Evolutionary conservation across 2,888 invertebrate genomes (phyloP).

Genomic region (Luperina nickerlii): DNA sequence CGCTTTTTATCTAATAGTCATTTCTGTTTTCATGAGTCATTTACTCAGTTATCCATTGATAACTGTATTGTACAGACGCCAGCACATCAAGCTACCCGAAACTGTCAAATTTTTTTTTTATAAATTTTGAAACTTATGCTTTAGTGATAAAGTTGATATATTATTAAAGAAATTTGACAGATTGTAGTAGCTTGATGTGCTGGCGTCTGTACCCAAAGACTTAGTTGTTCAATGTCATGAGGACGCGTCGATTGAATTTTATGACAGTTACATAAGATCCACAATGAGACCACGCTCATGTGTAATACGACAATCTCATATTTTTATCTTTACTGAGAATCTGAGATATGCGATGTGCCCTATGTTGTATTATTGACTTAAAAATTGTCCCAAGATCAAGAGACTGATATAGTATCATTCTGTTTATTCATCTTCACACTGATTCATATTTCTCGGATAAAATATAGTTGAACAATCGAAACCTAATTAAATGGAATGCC

Average conservation of each 20-base stretch:
- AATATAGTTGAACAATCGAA: background rate
- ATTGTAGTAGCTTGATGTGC: too few species aligned
- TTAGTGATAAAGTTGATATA: too few species aligned
- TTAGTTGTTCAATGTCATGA: slow-evolving; percentile 11
- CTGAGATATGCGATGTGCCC: slow-evolving; percentile 9
- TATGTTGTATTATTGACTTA: slow-evolving; percentile 11
- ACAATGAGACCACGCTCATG: slow-evolving; percentile 5
- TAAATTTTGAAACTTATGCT: too few species aligned
- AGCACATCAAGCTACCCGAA: too few species aligned
- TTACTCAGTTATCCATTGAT: background rate
- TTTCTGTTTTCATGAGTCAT: background rate
- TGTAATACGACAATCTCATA: slow-evolving; percentile 26
- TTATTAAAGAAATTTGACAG: too few species aligned
- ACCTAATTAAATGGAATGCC: background rate
- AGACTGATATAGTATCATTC: background rate
- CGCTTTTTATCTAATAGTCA: background rate
- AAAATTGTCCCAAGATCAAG: slow-evolving; percentile 4
- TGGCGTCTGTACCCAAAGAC: background rate
- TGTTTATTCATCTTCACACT: slow-evolving; percentile 13
- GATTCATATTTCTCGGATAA: slow-evolving; percentile 6
- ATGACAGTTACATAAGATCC: slow-evolving; percentile 19
- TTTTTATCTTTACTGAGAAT: slow-evolving; percentile 35
- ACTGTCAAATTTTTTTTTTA: too few species aligned
- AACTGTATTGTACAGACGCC: background rate
- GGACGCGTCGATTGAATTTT: slow-evolving; percentile 11